Percentiles rank a stretch among this genome's conserved stretches.
Evolutionary conservation across 2,888 invertebrate genomes (phyloP).

Genomic region (Orchestes rusci): DNA sequence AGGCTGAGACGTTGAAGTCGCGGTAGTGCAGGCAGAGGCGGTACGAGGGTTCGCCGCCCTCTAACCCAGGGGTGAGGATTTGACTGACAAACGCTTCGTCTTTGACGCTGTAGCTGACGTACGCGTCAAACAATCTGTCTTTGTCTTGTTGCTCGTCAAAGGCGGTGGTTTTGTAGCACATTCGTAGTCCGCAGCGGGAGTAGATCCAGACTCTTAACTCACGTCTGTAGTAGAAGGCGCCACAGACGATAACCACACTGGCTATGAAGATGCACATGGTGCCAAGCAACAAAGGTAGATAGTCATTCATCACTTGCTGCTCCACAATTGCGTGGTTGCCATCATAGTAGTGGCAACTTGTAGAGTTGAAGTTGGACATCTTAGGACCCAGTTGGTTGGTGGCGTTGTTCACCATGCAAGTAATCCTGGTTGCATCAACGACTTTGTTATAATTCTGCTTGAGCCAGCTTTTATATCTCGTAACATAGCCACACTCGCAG

Average conservation of each 20-base stretch:
- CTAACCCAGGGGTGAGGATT: constrained; percentile 80
- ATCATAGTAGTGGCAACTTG: constrained; percentile 63
- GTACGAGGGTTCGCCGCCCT: constrained; percentile 74
- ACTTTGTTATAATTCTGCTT: constrained; percentile 73
- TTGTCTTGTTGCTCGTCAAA: constrained; percentile 77
- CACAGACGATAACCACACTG: constrained; percentile 68
- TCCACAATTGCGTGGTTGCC: constrained; percentile 67
- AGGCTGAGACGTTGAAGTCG: constrained; percentile 82
- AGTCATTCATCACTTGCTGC: constrained; percentile 72
- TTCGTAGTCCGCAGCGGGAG: constrained; percentile 75
- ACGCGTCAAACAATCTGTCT: constrained; percentile 88
- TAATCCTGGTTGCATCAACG: constrained; percentile 67
- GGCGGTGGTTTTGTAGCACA: constrained; percentile 76
- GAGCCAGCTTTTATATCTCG: constrained; percentile 73
- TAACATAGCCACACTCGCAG: constrained; percentile 81
- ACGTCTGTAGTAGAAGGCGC: constrained; percentile 72
- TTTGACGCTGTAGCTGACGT: constrained; percentile 89
- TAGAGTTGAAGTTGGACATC: constrained; percentile 70
- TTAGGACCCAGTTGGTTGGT: constrained; percentile 63
- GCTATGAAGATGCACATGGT: constrained; percentile 71
- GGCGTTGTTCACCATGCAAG: constrained; percentile 67
- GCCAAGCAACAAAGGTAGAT: constrained; percentile 70
- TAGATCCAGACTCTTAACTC: constrained; percentile 81
- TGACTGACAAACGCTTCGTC: constrained; percentile 89
- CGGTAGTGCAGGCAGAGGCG: constrained; percentile 86